These are phyloP conservation scores for Ommatoiulus sabulosus DNA, from an alignment of 2,888 invertebrate genomes.

Conservation along the genomic window DNA sequence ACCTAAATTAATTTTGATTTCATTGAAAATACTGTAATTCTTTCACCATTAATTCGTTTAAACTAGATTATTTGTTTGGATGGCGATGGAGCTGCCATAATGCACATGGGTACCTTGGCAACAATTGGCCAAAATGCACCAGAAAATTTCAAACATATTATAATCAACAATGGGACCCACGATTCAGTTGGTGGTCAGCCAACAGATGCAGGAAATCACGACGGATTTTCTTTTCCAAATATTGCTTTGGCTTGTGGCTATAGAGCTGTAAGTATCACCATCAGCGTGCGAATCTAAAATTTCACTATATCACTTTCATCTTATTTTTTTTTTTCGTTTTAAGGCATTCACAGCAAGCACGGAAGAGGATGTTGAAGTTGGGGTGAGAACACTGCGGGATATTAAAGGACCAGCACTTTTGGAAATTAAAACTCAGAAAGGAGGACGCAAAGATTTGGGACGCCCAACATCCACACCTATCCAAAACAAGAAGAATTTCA, in stretches of 20 bases:
- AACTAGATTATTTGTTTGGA: slow-evolving; percentile 67
- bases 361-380: slow-evolving; percentile 65
- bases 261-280: slow-evolving; percentile 63
- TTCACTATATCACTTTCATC: not conserved
- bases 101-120: slow-evolving; percentile 69
- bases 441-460: slow-evolving; percentile 68
- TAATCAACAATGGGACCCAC: slow-evolving; percentile 69
- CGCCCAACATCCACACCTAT: slow-evolving; percentile 68
- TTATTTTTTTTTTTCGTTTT: slow-evolving; percentile 47
- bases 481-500: slow-evolving; percentile 69
- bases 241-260: slow-evolving; percentile 67
- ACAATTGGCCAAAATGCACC: slow-evolving; percentile 66
- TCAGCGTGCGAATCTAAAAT: not conserved
- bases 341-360: slow-evolving; percentile 65
- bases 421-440: slow-evolving; percentile 67
- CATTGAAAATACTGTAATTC: not conserved
- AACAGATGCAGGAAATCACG: slow-evolving; percentile 65
- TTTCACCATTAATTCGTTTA: not conserved
- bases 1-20: not conserved
- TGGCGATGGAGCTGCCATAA: slow-evolving; percentile 69
- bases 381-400: slow-evolving; percentile 63
- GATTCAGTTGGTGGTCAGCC: slow-evolving; percentile 70
- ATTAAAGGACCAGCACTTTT: slow-evolving; percentile 67
- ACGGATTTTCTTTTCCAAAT: slow-evolving; percentile 64
- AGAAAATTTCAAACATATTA: slow-evolving; percentile 68